These are phyloP conservation scores for Drosophila helvetica DNA, from an alignment of 2,888 invertebrate species.

Conservation along the genomic window DNA sequence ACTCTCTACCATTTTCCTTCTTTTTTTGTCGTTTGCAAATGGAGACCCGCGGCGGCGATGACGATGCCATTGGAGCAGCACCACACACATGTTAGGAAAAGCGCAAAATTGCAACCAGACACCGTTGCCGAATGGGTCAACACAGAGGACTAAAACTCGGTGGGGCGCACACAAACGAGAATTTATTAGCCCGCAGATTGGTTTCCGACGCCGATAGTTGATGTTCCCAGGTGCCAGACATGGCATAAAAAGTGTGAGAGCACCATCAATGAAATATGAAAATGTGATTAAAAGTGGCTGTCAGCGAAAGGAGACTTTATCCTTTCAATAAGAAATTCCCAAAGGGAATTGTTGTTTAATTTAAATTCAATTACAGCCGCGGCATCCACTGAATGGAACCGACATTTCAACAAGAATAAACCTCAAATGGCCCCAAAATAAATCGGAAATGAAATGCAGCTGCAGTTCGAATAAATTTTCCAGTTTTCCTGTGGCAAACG, in stretches of 20 bases:
- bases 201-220: conserved; percentile 17
- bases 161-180: conserved; percentile 1
- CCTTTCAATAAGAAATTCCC: not conserved
- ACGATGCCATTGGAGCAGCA: not conserved
- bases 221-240: conserved; percentile 6
- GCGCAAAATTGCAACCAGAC: conserved; percentile 20
- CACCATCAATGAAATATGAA: conserved; percentile 23
- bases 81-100: not conserved
- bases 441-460: conserved; percentile 14
- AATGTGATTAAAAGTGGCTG: conserved; percentile 18
- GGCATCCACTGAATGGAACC: not conserved
- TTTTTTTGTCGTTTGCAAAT: conserved; percentile 2
- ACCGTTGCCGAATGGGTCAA: conserved; percentile 19
- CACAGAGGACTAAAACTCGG: conserved; percentile 9
- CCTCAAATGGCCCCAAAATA: not conserved
- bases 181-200: conserved; percentile 26
- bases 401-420: not conserved
- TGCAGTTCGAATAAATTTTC: conserved; percentile 14
- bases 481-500: not conserved
- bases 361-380: not conserved
- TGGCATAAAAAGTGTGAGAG: conserved; percentile 20
- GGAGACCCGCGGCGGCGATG: conserved; percentile 1
- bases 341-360: not conserved
- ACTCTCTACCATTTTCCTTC: conserved; percentile 7
- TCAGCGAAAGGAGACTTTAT: not conserved